Base-by-base conservation (phyloP, 2,113 vertebrate genomes). In the Sylvia atricapilla region DNA sequence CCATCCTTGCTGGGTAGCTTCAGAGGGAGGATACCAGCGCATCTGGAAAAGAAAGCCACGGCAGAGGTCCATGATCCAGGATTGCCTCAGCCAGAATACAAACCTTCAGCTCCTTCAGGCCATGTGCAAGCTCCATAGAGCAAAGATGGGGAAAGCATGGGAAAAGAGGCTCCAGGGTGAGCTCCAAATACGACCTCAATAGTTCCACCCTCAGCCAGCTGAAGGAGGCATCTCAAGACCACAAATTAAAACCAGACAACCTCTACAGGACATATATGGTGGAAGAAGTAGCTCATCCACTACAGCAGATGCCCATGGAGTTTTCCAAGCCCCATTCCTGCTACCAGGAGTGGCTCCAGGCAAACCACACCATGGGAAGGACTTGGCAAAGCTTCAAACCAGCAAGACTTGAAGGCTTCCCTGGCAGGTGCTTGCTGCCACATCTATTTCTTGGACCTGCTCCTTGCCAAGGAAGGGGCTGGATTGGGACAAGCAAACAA, bases 11-110 rank as follows among this genome's bases (percentile, higher is more conserved):
- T 99, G 99, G 88, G 99, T 98, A 64, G 98, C 98, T 90, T 99
- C 99, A 20, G 99, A 99, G 80, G 99, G 98, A 79, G 99, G 99
- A 95, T 99, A 99, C 99, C 99, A 99, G 97, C 99, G 99, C 98
- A 99, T 99, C 99, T 99, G 97, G 93, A 98, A 97, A 82, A 98
- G 74, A 98, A 96, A 96, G 92, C 63, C 41, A 58, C 0, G 11
- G 76, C 83, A 81, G 67, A 82, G 64, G 59, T 93, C 60, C 13
- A 0, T 77, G 91, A 96, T 41, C 68, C 27, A 15, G 41, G 33
- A 35, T 60, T 37, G 49, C 31, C 33, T 37, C 74, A n/a, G 14
- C n/a, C 43, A 68, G 33, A 87, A 52, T 8, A 84, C 69, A 86
- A 46, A 24, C n/a, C 50, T 77, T 16, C 56, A 66, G 16, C 10